phyloP scores from a whole-genome alignment of 2,797 vertebrate genomes.

The Rallus crepitans region DNA sequence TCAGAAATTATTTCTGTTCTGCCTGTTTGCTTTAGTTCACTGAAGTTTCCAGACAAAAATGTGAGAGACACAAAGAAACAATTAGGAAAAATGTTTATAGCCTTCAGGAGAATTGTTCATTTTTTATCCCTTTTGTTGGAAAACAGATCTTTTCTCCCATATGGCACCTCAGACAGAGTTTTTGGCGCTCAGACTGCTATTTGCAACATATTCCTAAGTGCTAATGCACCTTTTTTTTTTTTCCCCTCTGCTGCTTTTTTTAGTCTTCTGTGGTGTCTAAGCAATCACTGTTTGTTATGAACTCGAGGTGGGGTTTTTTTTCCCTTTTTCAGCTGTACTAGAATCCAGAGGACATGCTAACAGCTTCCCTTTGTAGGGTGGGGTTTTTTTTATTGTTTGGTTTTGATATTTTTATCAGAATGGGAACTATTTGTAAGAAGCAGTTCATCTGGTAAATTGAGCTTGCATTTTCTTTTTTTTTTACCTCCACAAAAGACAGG shows the following conservation, averaged over 20 bases:
- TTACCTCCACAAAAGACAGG: neutral
- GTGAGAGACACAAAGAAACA: slow-evolving; percentile 3
- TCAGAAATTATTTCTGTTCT: neutral
- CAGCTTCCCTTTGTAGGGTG: neutral
- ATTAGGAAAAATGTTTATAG: slow-evolving; percentile 4
- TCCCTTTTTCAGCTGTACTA: neutral
- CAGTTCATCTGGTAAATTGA: neutral
- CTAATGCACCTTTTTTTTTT: neutral
- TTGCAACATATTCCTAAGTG: slow-evolving; percentile 17
- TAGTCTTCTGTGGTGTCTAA: neutral
- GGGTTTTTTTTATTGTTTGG: too few species aligned
- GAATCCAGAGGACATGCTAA: neutral
- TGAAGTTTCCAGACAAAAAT: slow-evolving; percentile 18
- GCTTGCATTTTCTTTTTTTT: neutral
- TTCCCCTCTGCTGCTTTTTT: neutral
- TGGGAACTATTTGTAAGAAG: neutral
- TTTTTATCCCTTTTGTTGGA: slow-evolving; percentile 5
- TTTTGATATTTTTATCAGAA: neutral
- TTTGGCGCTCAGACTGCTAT: neutral
- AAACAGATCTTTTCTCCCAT: slow-evolving; percentile 35
- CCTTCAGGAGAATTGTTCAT: neutral
- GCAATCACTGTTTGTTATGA: neutral
- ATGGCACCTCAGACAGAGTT: neutral
- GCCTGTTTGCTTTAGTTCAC: neutral
- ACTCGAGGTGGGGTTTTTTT: neutral